Evolutionary conservation across 2,888 invertebrate species (phyloP).

Genomic region (Epistrophe eligans): DNA sequence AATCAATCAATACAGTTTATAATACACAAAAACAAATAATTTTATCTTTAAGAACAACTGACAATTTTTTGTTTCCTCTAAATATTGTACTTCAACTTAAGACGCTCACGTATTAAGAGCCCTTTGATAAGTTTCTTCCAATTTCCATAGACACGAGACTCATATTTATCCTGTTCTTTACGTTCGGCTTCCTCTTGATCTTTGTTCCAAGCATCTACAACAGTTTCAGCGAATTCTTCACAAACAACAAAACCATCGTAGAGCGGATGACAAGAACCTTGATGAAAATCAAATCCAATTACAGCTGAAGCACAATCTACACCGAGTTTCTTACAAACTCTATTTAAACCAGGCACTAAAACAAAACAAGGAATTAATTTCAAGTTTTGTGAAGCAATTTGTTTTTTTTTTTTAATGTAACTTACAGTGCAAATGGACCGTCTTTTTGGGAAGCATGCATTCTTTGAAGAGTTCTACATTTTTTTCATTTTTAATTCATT

Average conservation of each 20-base stretch:
- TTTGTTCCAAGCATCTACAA: conserved; percentile 95
- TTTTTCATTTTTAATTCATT: conserved; percentile 93
- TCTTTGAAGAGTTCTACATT: conserved; percentile 98
- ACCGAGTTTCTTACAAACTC: conserved; percentile 92
- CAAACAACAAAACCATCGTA: conserved; percentile 97
- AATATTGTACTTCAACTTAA: too few species aligned
- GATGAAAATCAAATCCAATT: conserved; percentile 96
- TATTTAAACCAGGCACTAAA: conserved; percentile 93
- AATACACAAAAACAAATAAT: too few species aligned
- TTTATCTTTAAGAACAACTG: too few species aligned
- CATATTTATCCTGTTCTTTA: conserved; percentile 90
- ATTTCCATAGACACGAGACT: conserved; percentile 93
- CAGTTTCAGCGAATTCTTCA: conserved; percentile 92
- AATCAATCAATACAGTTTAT: too few species aligned
- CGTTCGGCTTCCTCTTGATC: conserved; percentile 91
- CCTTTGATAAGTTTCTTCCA: conserved; percentile 94
- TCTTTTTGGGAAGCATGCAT: conserved; percentile 96
- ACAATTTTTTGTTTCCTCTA: too few species aligned
- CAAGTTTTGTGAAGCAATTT: neutral
- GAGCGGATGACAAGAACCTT: conserved; percentile 92
- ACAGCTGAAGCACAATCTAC: conserved; percentile 98
- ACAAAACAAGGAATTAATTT: conserved; percentile 18
- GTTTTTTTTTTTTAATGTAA: conserved; percentile 63
- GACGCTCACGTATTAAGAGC: too few species aligned
- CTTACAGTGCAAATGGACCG: conserved; percentile 93